phyloP scores from a whole-genome alignment of 2,888 invertebrate genomes.

The Anarsia innoxiella region DNA sequence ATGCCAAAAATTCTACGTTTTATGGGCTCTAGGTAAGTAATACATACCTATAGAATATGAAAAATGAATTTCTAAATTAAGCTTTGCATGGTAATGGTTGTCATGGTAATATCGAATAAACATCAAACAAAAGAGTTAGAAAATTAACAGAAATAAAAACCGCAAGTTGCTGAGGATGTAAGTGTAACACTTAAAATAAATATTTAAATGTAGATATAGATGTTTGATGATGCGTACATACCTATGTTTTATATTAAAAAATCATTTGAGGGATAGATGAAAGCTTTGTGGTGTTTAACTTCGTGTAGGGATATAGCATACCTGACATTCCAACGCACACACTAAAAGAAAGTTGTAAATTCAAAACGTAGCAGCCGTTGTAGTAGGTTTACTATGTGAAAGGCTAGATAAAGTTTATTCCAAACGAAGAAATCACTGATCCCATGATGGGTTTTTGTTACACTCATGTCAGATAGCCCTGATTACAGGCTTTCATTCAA shows the following conservation, averaged over 20 bases:
- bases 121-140: neutral
- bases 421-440: slow-evolving; percentile 18
- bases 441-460: slow-evolving; percentile 31
- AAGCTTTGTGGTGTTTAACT: neutral
- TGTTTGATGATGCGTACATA: neutral
- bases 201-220: too few relatives aligned
- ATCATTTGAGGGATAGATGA: neutral
- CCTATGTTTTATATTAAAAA: too few relatives aligned
- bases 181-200: neutral
- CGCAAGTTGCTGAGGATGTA: neutral
- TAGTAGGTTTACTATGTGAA: slow-evolving; percentile 22
- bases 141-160: neutral
- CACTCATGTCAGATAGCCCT: slow-evolving; percentile 40
- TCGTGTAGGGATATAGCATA: slow-evolving; percentile 27
- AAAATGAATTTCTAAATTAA: too few relatives aligned
- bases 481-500: slow-evolving; percentile 55
- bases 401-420: slow-evolving; percentile 18
- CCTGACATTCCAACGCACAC: slow-evolving; percentile 25
- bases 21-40: too few relatives aligned
- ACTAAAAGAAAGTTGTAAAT: slow-evolving; percentile 20
- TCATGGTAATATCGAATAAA: slow-evolving; percentile 49
- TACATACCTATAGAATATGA: too few relatives aligned
- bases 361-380: too few relatives aligned
- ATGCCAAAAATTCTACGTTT: too few relatives aligned
- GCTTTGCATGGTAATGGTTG: slow-evolving; percentile 21